Conservation (phyloP, 2,113 vertebrate species). For the Anoura caudifer region DNA sequence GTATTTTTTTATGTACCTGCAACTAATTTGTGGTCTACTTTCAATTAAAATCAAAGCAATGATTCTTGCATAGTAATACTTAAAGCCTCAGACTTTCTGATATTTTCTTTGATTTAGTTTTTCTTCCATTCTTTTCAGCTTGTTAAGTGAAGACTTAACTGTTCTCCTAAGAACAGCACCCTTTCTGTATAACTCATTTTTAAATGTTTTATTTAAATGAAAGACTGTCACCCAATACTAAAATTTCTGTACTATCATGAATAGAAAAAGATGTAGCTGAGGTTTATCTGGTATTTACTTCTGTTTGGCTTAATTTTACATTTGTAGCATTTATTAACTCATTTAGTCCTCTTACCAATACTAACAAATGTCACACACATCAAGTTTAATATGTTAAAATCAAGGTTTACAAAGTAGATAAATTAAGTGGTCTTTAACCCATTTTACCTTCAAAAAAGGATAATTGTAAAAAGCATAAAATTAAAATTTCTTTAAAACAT, state of each 20-base stretch:
- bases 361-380: background rate
- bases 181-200: background rate
- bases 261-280: background rate
- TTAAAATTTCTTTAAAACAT: background rate
- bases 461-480: background rate
- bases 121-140: background rate
- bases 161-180: background rate
- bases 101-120: background rate
- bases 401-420: background rate
- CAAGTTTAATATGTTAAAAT: background rate
- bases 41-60: background rate
- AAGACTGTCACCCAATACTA: background rate
- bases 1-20: background rate
- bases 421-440: background rate
- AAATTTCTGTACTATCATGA: background rate
- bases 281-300: background rate
- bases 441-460: background rate
- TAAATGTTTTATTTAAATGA: background rate
- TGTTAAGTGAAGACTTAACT: background rate
- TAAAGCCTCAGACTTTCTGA: background rate
- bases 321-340: background rate
- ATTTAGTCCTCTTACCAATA: background rate
- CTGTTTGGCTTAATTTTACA: background rate
- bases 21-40: background rate
- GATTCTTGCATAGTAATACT: background rate